Evolutionary conservation across 2,113 vertebrate genomes (phyloP).

Genomic region (Puffinus mauretanicus): DNA sequence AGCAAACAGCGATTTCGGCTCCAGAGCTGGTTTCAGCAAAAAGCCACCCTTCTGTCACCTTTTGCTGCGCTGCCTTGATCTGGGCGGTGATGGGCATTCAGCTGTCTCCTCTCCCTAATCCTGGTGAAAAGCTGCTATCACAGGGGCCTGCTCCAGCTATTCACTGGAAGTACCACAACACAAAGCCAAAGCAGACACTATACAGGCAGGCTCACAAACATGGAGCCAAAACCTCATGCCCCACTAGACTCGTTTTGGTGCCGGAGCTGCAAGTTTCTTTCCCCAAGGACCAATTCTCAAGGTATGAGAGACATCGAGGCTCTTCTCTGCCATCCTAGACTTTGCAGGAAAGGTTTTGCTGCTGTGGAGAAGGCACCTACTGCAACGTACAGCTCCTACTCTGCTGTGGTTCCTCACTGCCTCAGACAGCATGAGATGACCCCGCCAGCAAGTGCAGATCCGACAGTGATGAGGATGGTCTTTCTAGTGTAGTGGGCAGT

Average conservation of each 20-base stretch:
- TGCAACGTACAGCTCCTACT: not conserved
- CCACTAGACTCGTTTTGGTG: not conserved
- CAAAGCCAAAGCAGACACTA: not conserved
- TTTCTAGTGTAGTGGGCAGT: not conserved
- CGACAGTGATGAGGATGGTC: not conserved
- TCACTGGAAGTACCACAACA: accelerated
- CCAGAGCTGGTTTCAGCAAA: not conserved
- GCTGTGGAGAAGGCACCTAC: not conserved
- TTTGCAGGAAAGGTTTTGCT: not conserved
- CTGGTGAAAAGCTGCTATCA: not conserved
- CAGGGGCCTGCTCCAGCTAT: not conserved
- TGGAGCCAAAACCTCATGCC: not conserved
- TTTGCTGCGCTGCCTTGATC: not conserved
- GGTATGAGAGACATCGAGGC: not conserved
- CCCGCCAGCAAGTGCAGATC: not conserved
- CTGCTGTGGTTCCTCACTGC: not conserved
- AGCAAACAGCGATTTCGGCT: not conserved
- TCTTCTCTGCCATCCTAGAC: not conserved
- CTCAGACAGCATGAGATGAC: not conserved
- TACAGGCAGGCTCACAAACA: not conserved
- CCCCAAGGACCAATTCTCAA: not conserved
- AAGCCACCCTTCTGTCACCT: not conserved
- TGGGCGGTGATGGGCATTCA: not conserved
- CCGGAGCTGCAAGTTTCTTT: not conserved
- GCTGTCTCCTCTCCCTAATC: not conserved